A percentile compares a stretch with the other conserved stretches of the same genome.
Evolutionary conservation across 2,888 invertebrate genomes (phyloP).

Genomic region (Drosophila niveifrons): DNA sequence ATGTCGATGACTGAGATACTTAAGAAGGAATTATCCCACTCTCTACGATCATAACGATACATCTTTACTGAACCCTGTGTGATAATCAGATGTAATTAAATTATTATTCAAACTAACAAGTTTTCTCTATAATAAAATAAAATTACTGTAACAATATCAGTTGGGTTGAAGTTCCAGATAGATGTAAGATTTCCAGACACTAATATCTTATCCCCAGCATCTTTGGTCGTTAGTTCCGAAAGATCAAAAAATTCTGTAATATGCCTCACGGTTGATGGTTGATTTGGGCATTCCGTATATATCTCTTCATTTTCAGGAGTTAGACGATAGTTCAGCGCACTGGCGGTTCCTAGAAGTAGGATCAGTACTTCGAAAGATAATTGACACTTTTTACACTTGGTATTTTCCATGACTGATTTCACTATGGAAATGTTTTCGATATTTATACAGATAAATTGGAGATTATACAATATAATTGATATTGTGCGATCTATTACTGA

Average conservation of each 20-base stretch:
- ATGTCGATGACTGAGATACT: fast-evolving
- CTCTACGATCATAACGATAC: constrained; percentile 16
- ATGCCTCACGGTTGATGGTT: not conserved
- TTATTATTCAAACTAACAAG: not conserved
- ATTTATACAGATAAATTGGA: not conserved
- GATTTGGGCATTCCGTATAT: not conserved
- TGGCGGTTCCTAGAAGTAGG: not conserved
- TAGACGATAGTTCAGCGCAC: not conserved
- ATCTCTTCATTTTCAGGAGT: not conserved
- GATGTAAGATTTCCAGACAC: constrained; percentile 19
- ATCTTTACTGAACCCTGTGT: not conserved
- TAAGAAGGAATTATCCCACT: constrained; percentile 27
- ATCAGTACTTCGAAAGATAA: not conserved
- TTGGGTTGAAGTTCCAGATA: constrained; percentile 24
- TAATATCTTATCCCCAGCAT: fast-evolving
- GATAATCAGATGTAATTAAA: not conserved
- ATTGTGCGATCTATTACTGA: not conserved
- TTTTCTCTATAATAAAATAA: no score
- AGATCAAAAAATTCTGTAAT: not conserved
- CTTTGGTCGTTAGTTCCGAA: not conserved
- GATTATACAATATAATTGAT: not conserved
- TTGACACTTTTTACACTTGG: not conserved
- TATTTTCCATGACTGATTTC: not conserved
- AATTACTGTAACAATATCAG: constrained; percentile 34
- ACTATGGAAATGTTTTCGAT: not conserved